Evolutionary conservation across 92 coral and sea anemone species (phyloP).

Genomic region (Hydrozoanthus gracilis): DNA sequence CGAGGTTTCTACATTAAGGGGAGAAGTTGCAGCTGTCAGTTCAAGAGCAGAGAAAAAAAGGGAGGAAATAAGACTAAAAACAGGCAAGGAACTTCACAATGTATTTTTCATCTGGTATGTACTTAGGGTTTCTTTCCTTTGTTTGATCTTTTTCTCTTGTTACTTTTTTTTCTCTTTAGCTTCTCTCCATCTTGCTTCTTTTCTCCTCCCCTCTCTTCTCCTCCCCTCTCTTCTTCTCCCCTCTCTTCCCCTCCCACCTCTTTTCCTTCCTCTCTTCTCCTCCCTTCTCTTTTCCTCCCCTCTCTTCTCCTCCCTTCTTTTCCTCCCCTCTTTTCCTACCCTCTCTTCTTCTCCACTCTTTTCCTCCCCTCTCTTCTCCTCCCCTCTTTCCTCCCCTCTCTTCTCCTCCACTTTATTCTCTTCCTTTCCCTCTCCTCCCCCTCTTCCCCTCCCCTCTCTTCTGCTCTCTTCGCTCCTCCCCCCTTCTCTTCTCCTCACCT

Average conservation of each 20-base stretch:
- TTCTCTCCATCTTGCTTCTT: not conserved
- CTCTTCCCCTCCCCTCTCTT: no score
- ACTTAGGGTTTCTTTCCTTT: not conserved
- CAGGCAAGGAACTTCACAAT: slow-evolving; percentile 41
- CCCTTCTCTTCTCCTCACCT: no score
- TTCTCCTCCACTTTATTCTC: no score
- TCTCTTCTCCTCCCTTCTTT: not conserved
- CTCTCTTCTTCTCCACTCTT: no score
- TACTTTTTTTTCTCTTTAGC: not conserved
- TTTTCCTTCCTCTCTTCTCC: not conserved
- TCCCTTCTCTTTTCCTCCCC: not conserved
- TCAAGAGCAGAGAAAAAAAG: slow-evolving; percentile 51
- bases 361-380: no score
- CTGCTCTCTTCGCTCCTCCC: no score
- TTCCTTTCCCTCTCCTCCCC: no score
- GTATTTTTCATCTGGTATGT: no score
- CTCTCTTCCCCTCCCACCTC: not conserved
- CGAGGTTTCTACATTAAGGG: slow-evolving; percentile 63
- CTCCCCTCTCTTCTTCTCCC: not conserved
- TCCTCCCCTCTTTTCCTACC: not conserved
- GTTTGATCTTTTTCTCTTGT: not conserved
- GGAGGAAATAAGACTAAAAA: slow-evolving; percentile 33
- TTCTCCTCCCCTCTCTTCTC: not conserved
- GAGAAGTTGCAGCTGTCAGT: slow-evolving; percentile 64
- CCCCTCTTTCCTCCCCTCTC: no score